Base-by-base conservation (phyloP, 1,140 invertebrate species). In the Eufriesea mexicana region DNA sequence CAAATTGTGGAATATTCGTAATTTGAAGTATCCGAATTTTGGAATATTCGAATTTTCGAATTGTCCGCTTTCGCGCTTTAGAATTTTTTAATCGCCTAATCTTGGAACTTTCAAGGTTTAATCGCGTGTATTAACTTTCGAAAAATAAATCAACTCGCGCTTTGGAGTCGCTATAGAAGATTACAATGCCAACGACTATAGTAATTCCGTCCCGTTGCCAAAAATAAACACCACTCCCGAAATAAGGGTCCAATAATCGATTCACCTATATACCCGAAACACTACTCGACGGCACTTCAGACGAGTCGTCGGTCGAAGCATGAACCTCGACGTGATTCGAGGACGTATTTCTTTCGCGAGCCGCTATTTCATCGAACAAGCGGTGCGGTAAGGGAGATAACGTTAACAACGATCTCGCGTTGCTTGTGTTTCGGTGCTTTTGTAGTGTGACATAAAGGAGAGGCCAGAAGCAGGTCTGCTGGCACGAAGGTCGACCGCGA, bases 351-450 rank as follows among this genome's bases (percentile, higher is more conserved):
- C 42, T 74, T 74, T 51, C 14, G 35, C 66, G 14, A 20, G 12
- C 23, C 2, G 45, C 66, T 45, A 42, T 68, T 45, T 51, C 25
- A 45, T 25, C 59, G 57, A 51, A 6, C 25, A n/a, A 59, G 25
- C 20, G 51, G 54, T 59, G 75, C 47, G 47, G n/a, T 14, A 45
- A 78, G 20, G 35, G 49, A 78, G 76, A 78, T 78, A 78, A 68
- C 51, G 61, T 64, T 68, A 68, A 57, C 64, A 54, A 14, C 42
- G 51, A 67, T 68, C 47, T n/a, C 16, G 55, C 55, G 61, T 35
- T 8, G 72, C 64, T 73, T 74, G 79, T 75, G n/a, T 75, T 25
- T 74, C 71, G 71, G 55, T 74, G 71, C 61, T 75, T 42, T 72
- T 73, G 57, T 51, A 66, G n/a, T 10, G 70, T 62, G 55, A 42